phyloP scores from a whole-genome alignment of 1,140 invertebrate genomes.

The Campoletis sonorensis region DNA sequence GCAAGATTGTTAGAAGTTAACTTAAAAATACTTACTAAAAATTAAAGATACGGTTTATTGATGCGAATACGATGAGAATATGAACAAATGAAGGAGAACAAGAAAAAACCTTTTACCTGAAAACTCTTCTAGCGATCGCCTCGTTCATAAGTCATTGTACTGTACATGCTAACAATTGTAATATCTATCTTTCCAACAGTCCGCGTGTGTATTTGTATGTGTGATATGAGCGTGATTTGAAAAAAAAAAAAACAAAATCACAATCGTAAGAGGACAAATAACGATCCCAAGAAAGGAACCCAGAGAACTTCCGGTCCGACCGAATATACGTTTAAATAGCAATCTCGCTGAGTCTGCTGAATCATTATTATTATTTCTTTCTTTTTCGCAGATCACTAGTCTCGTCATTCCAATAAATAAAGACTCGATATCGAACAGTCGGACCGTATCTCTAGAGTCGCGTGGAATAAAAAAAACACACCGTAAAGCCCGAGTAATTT shows the following conservation, averaged over 20 bases:
- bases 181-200: constrained; percentile 47
- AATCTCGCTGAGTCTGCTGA: not conserved
- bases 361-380: not conserved
- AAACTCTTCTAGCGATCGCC: constrained; percentile 50
- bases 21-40: constrained; percentile 51
- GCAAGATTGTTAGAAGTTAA: constrained; percentile 48
- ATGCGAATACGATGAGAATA: not conserved
- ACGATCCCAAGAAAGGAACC: constrained; percentile 5
- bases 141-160: constrained; percentile 43
- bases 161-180: constrained; percentile 39
- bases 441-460: constrained; percentile 17
- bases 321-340: not conserved
- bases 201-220: constrained; percentile 25
- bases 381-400: not conserved
- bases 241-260: not conserved
- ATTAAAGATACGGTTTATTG: constrained; percentile 33
- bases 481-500: not conserved
- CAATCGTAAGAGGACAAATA: not conserved
- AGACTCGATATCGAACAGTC: not conserved
- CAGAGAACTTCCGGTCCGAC: not conserved
- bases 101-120: constrained; percentile 17
- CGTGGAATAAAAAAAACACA: constrained; percentile 1
- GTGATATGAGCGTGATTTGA: not conserved
- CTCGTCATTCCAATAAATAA: constrained; percentile 33
- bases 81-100: not conserved